A percentile compares a stretch with the other conserved stretches of the same genome.
phyloP scores from a whole-genome alignment of 2,113 vertebrate species.

The Indicator indicator region DNA sequence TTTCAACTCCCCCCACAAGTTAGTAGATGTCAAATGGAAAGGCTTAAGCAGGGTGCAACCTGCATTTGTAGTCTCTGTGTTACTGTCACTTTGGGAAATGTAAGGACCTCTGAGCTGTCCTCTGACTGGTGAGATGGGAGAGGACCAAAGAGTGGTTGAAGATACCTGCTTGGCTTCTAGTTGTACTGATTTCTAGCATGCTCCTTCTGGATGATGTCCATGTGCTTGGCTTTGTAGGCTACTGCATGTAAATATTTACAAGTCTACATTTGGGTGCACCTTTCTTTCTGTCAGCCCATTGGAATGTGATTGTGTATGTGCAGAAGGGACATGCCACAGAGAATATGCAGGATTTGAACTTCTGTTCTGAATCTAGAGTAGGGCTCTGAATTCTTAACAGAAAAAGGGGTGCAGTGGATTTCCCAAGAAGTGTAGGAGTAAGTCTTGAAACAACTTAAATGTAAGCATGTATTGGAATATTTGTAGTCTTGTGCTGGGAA shows the following conservation, averaged over 20 bases:
- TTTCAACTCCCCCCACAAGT: background rate
- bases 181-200: background rate
- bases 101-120: background rate
- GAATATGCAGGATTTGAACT: background rate
- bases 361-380: background rate
- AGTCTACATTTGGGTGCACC: background rate
- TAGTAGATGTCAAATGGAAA: background rate
- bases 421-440: background rate
- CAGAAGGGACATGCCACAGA: background rate
- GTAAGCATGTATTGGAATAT: background rate
- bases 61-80: background rate
- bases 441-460: background rate
- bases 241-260: constrained; percentile 42
- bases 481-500: background rate
- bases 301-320: constrained; percentile 9
- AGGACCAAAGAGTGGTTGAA: background rate
- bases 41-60: background rate
- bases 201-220: background rate
- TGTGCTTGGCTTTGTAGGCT: constrained; percentile 27
- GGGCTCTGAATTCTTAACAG: background rate
- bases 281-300: constrained; percentile 19
- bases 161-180: background rate
- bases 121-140: background rate
- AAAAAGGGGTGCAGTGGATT: background rate
- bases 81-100: background rate